A percentile compares a stretch with the other conserved stretches of the same genome.
Evolutionary conservation across 2,113 vertebrate genomes (phyloP).

Genomic region (Prochilodus magdalenae): DNA sequence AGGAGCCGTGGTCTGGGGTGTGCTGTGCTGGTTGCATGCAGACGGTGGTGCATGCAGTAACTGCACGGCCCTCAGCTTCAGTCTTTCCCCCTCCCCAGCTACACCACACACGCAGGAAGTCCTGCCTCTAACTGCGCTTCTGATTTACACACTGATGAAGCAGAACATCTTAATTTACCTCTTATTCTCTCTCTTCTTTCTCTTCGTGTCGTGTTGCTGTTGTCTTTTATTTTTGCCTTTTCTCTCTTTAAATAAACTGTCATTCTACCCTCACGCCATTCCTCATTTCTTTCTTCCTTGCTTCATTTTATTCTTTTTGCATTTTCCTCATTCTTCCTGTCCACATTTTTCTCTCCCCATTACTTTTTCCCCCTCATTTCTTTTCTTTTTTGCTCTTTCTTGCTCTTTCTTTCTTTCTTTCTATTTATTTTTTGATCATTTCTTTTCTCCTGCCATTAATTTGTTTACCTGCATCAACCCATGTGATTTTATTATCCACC

Average conservation of each 20-base stretch:
- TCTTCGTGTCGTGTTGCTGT: constrained; percentile 21
- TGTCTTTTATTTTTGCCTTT: background rate
- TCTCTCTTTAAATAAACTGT: no score
- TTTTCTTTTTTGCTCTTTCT: background rate
- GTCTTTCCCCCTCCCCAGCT: background rate
- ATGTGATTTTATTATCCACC: background rate
- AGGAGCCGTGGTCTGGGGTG: background rate
- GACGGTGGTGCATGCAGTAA: constrained; percentile 8
- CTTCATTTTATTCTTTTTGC: background rate
- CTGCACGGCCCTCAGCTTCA: constrained; percentile 35
- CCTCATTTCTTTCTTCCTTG: background rate
- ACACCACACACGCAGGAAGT: constrained; percentile 5
- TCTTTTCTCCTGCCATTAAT: background rate
- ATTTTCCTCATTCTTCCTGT: background rate
- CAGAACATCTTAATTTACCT: constrained; percentile 19
- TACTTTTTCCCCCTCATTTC: background rate
- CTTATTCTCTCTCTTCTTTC: constrained; percentile 39
- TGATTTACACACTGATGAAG: constrained; percentile 27
- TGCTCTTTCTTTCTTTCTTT: background rate
- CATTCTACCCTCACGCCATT: background rate
- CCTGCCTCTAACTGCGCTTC: background rate
- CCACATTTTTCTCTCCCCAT: background rate
- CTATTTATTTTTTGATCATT: background rate
- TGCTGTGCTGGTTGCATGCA: constrained; percentile 38
- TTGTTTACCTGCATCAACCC: background rate